Percentiles rank a stretch among this genome's conserved stretches.
phyloP scores from a whole-genome alignment of 2,113 vertebrate species.

The Rhadina sibilatrix region DNA sequence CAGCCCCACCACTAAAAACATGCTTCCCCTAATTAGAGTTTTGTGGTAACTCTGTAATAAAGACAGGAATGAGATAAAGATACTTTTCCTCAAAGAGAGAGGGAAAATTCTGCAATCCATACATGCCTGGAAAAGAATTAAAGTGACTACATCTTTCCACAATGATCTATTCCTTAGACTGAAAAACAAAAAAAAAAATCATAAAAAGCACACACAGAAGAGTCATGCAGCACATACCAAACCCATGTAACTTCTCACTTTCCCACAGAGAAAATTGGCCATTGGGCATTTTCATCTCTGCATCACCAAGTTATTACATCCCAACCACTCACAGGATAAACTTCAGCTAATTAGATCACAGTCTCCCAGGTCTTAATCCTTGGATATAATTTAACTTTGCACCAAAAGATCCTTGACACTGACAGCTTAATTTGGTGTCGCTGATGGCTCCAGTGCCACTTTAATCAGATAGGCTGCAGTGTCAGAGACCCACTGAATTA shows the following conservation, averaged over 20 bases:
- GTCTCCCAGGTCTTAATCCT: conserved; percentile 27
- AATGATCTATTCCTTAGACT: not conserved
- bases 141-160: not conserved
- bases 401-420: not conserved
- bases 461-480: conserved; percentile 44
- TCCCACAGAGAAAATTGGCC: conserved; percentile 42
- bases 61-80: not conserved
- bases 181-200: not conserved
- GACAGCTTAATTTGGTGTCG: conserved; percentile 18
- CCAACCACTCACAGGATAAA: conserved; percentile 29
- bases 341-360: conserved; percentile 49
- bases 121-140: not conserved
- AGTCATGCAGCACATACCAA: not conserved
- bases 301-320: not conserved
- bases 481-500: conserved; percentile 40
- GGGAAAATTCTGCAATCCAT: not conserved
- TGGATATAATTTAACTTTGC: conserved; percentile 13
- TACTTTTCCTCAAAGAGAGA: not conserved
- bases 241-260: not conserved
- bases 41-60: not conserved
- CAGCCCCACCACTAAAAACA: not conserved
- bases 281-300: not conserved
- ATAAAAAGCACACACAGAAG: not conserved
- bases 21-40: not conserved
- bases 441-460: not conserved